Base-by-base conservation (phyloP, 2,113 vertebrate genomes). In the Baryphthengus martii region DNA sequence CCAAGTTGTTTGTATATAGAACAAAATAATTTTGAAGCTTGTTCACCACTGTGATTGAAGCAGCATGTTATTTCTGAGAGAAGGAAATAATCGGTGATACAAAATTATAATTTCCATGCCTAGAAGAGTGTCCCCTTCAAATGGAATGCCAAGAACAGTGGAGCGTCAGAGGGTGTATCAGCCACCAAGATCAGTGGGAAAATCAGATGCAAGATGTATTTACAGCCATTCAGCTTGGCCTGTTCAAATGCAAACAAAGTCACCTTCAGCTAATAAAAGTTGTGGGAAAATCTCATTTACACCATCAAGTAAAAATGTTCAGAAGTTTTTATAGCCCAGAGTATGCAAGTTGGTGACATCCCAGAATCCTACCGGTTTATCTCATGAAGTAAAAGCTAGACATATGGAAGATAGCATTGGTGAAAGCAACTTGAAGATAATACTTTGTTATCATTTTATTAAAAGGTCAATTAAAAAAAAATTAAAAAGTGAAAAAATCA, bases 381-480 rank as follows among this genome's bases (percentile, higher is more conserved):
- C 42, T 62, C 29, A 14, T 71, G 29, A 94, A 75, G 73, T 53
- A 76, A 78, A 72, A 88, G 31, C 53, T 49, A 85, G 66, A 67
- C 52, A 9, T 77, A 55, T 35, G 42, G 50, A 94, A 93, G 67
- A 66, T 76, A 66, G 35, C 26, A 58, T 7, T 53, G 45, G 26
- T 85, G n/a, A 78, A 93, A 82, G 26, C 55, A 50, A 84, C 68
- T 77, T 73, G 35, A 85, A 85, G 53, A 53, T 74, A 91, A 29
- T 11, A 58, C 53, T 28, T 31, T 79, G 55, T 70, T 75, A 95
- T 83, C 88, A 81, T 85, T 88, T 91, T 78, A 78, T 85, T 79
- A 85, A 89, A 93, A 93, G 59, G 45, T 90, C 90, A 88, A 71
- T 85, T n/a, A 4, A 67, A 9, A 85, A 89, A 82, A 92, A 87